These are phyloP conservation scores for Cylas formicarius DNA, from an alignment of 1,140 invertebrate species.

Conservation along the genomic window DNA sequence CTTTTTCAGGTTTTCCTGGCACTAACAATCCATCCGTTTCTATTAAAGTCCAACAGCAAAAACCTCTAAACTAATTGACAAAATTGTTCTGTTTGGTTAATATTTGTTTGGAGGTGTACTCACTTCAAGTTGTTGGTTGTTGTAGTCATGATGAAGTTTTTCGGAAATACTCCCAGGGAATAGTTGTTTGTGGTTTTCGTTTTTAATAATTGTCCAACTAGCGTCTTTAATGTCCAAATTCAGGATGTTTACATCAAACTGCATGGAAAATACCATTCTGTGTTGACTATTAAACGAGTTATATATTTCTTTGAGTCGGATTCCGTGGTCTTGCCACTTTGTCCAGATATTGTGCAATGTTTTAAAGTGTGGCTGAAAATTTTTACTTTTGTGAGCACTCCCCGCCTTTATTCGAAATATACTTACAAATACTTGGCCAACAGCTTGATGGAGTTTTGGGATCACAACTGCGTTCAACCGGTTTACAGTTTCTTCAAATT, in stretches of 20 bases:
- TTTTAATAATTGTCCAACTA: no score
- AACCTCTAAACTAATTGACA: slow-evolving; percentile 53
- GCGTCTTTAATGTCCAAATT: no score
- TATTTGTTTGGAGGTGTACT: no score
- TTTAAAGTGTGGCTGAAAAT: slow-evolving; percentile 11
- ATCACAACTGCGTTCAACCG: background rate
- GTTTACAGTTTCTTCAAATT: background rate
- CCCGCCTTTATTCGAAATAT: background rate
- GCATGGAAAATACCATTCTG: background rate
- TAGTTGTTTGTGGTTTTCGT: no score
- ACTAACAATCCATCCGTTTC: slow-evolving; percentile 52
- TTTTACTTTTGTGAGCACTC: background rate
- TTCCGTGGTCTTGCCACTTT: slow-evolving; percentile 3
- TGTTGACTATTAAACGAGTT: background rate
- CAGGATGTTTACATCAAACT: background rate
- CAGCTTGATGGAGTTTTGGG: slow-evolving; percentile 4
- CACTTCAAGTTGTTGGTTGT: no score
- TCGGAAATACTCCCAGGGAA: no score
- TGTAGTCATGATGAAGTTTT: no score
- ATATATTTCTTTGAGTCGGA: slow-evolving; percentile 6
- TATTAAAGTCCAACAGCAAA: slow-evolving; percentile 54
- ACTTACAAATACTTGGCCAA: slow-evolving; percentile 13
- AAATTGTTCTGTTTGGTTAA: no score
- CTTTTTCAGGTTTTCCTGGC: slow-evolving; percentile 57
- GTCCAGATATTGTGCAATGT: slow-evolving; percentile 6